These are phyloP conservation scores for Lagopus muta DNA, from an alignment of 2,113 vertebrate species.

Conservation along the genomic window DNA sequence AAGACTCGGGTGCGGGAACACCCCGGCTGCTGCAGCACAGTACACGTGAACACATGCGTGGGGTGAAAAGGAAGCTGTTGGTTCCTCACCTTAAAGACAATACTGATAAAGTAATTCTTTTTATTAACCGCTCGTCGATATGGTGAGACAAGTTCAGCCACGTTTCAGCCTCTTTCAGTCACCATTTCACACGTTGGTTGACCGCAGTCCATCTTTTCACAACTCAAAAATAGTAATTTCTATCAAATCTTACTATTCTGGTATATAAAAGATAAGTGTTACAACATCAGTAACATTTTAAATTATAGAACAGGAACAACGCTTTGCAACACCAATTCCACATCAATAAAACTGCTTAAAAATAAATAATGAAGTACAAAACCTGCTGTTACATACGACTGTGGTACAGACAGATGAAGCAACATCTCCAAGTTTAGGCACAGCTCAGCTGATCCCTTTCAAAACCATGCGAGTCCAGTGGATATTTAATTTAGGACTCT, in stretches of 20 bases:
- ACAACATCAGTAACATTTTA: conserved; percentile 28
- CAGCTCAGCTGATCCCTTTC: not conserved
- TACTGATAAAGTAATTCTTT: conserved; percentile 9
- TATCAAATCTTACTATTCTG: conserved; percentile 46
- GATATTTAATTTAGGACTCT: not conserved
- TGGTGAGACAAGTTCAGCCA: not conserved
- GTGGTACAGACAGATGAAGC: conserved; percentile 51
- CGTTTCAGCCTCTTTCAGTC: not conserved
- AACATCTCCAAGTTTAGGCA: not conserved
- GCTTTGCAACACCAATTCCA: conserved; percentile 46
- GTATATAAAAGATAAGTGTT: conserved; percentile 57
- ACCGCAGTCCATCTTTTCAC: not conserved
- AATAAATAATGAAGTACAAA: conserved; percentile 75
- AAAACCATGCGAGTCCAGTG: not conserved
- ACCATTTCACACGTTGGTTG: not conserved
- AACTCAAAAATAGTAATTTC: conserved; percentile 50
- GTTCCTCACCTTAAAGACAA: not conserved
- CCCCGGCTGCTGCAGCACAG: not conserved
- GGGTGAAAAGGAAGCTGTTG: not conserved
- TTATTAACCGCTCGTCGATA: conserved; percentile 17
- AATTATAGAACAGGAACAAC: conserved; percentile 31
- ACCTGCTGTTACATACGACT: conserved; percentile 13
- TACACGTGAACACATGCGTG: not conserved
- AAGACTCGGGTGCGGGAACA: rapidly evolving
- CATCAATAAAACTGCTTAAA: conserved; percentile 63